These are phyloP conservation scores for Etheostoma nigrum DNA, from an alignment of 2,797 vertebrate species.

Conservation along the genomic window DNA sequence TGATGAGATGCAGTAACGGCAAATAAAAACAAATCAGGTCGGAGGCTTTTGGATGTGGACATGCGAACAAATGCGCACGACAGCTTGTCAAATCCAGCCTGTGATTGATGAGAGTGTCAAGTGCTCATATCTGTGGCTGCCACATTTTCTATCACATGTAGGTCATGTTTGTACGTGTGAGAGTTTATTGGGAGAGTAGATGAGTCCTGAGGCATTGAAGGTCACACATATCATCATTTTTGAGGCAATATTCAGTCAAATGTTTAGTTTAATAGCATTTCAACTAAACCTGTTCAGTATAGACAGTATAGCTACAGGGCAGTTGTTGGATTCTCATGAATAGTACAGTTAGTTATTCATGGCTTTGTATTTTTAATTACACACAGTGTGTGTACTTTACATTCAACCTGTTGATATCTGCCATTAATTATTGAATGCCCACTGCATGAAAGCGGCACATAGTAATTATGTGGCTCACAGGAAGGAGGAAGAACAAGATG, in stretches of 20 bases:
- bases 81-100: conserved; percentile 3
- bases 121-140: background rate
- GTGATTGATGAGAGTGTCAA: conserved; percentile 25
- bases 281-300: background rate
- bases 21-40: conserved; percentile 18
- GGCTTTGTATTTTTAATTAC: conserved; percentile 16
- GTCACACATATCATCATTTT: background rate
- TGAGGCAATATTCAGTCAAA: background rate
- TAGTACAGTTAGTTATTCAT: background rate
- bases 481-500: background rate
- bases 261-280: background rate
- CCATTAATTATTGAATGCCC: conserved; percentile 14
- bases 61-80: background rate
- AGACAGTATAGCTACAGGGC: background rate
- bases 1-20: background rate
- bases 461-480: conserved; percentile 21
- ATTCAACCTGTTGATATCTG: conserved; percentile 13
- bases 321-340: background rate
- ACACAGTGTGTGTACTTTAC: background rate
- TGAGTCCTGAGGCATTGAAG: background rate
- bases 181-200: background rate
- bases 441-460: conserved; percentile 6
- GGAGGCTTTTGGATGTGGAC: background rate
- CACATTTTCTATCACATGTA: background rate
- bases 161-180: conserved; percentile 30